A percentile compares a stretch with the other conserved stretches of the same genome.
These are phyloP conservation scores for Amblyteles armatorius DNA, from an alignment of 2,888 invertebrate species.

Conservation along the genomic window DNA sequence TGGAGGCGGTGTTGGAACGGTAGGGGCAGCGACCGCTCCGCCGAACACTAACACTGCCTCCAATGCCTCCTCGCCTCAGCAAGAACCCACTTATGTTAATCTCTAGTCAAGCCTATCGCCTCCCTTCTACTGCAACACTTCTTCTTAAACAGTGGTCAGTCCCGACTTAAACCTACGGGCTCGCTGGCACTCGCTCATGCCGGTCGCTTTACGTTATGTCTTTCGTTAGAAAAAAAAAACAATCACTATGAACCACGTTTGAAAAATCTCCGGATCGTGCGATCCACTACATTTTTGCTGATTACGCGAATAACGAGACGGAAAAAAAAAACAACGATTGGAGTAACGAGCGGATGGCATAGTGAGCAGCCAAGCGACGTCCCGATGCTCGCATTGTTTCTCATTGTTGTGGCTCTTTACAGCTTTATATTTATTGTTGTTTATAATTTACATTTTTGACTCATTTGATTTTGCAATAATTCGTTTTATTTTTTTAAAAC, in stretches of 20 bases:
- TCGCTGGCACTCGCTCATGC: slow-evolving; percentile 80
- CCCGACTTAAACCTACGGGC: slow-evolving; percentile 83
- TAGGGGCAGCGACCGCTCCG: slow-evolving; percentile 88
- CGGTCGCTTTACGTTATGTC: slow-evolving; percentile 64
- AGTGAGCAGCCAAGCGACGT: slow-evolving; percentile 78
- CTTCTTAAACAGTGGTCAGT: slow-evolving; percentile 85
- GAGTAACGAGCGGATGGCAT: slow-evolving; percentile 75
- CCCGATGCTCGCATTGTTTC: slow-evolving; percentile 84
- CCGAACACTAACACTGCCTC: slow-evolving; percentile 85
- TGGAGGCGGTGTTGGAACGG: slow-evolving; percentile 84
- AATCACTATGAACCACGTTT: background rate
- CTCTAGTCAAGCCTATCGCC: slow-evolving; percentile 90
- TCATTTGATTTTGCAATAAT: slow-evolving; percentile 61
- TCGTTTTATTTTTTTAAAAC: slow-evolving; percentile 62
- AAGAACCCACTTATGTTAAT: slow-evolving; percentile 97
- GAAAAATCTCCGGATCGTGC: background rate
- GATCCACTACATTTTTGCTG: background rate
- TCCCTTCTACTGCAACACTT: slow-evolving; percentile 85
- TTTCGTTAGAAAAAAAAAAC: slow-evolving; percentile 19
- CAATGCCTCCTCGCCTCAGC: slow-evolving; percentile 86
- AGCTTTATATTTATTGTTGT: slow-evolving; percentile 82
- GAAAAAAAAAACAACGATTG: slow-evolving; percentile 27
- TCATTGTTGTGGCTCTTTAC: slow-evolving; percentile 85
- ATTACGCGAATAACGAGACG: background rate
- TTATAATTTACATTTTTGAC: slow-evolving; percentile 73